phyloP scores from a whole-genome alignment of 2,797 vertebrate genomes.

The Pseudochaenichthys georgianus region DNA sequence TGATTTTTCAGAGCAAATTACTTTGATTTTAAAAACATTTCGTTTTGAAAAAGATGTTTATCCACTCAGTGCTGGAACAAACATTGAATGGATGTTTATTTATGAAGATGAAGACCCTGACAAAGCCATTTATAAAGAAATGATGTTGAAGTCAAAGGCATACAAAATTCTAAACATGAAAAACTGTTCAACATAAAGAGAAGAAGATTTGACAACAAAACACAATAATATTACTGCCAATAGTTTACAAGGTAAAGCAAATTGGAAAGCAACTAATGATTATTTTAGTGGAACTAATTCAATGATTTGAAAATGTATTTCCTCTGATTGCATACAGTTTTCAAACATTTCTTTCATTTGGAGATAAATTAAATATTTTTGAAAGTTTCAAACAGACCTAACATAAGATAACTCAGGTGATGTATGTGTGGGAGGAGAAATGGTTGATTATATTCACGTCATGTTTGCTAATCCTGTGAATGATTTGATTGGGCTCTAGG shows the following conservation, averaged over 20 bases:
- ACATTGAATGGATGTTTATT: background rate
- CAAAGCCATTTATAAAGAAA: too few species aligned
- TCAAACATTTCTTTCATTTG: background rate
- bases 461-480: background rate
- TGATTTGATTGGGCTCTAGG: background rate
- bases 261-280: too few species aligned
- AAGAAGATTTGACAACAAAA: too few species aligned
- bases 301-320: constrained; percentile 36
- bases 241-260: too few species aligned
- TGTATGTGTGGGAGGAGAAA: background rate
- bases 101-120: background rate
- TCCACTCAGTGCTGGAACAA: constrained; percentile 14
- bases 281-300: too few species aligned
- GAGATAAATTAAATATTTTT: background rate
- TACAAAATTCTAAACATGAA: too few species aligned
- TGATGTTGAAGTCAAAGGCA: too few species aligned
- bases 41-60: background rate
- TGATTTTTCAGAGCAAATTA: constrained; percentile 12
- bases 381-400: background rate
- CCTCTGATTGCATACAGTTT: background rate
- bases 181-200: too few species aligned
- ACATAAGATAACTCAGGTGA: background rate
- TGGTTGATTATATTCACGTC: background rate
- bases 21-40: constrained; percentile 4
- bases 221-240: too few species aligned